Base-by-base conservation (phyloP, 2,113 vertebrate species). In the Stercorarius parasiticus region DNA sequence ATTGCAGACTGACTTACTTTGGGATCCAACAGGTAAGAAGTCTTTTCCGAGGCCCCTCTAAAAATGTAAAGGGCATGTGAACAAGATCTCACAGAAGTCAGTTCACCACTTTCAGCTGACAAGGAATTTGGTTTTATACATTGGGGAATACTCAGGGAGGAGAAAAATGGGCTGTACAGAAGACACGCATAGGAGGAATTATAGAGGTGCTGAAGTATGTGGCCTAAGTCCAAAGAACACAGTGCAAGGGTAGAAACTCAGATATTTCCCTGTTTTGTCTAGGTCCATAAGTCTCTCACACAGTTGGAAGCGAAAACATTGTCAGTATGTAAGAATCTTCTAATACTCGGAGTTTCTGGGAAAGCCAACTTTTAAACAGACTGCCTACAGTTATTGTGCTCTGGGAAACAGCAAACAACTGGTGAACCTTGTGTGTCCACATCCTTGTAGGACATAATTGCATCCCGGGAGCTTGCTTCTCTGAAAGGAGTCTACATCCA, bases 221-320 rank as follows among this genome's bases (percentile, higher is more conserved):
- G 89, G 86, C 26, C 23, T 15, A 89, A 84, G 16, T 70, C 93
- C 91, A 96, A 95, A 82, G 42, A 94, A 93, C 69, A 86, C 13
- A 86, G 32, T 27, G 30, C 13, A 84, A 67, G 56, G 29, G 15
- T 59, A 72, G 72, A 91, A 94, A 70, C 19, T 92, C 55, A 82
- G 42, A 67, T 76, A 43, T 84, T 94, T 84, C 59, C 36, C 26
- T 86, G 29, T 59, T 94, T 96, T 74, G 16, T 42, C 29, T 84
- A 66, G 26, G 34, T 78, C 27, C 80, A 27, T 19, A 43, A 78
- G 29, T 74, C 26, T 84, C n/a, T 78, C 23, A 2, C 47, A 43
- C 69, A 82, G 80, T 2, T 93, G 72, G 69, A 91, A 66, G 13
- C 42, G 15, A 86, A 92, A 88, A 66, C 15, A 16, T 73, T 55